Base-by-base conservation (phyloP, 2,113 vertebrate species). In the Rhegmatorhina hoffmannsi region DNA sequence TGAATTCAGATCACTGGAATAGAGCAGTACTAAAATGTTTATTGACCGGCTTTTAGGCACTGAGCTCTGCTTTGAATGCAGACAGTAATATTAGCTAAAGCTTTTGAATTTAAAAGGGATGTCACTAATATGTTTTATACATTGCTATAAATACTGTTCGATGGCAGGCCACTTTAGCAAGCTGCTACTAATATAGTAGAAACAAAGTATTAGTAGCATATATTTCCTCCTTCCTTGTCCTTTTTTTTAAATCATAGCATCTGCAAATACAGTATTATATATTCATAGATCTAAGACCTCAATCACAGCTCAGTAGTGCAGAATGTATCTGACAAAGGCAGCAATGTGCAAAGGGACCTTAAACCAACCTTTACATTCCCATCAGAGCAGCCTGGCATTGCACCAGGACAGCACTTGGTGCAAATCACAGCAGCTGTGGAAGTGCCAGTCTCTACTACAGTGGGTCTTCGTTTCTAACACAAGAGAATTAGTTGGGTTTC, bases 1-100 rank as follows among this genome's bases (percentile, higher is more conserved):
- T 98, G 97, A 97, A 98, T 98, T 98, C 97, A 97, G 97, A 98
- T 98, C 93, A 96, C 96, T 96, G 53, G 89, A 97, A 98, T 92
- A 97, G 87, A 97, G 91, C 75, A 88, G 90, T 97, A 96, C 97
- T 98, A 97, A 98, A 98, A 98, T 95, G 95, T 98, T 98, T 98
- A 98, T 98, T 98, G 98, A 98, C 97, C 87, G 25, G 90, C 95
- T 98, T 98, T 98, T 97, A 97, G 82, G 91, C 92, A 84, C 80
- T 90, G 83, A 95, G 74, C 58, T 96, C 91, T 96, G 89, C 94
- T 96, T 96, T 96, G 92, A 97, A 98, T 94, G 79, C 93, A 96
- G 91, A 88, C 81, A 87, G 94, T 87, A 92, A 94, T 95, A 97
- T 96, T 96, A 98, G 96, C 94, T 90, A 96, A 96, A 96, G 94